Evolutionary conservation across 2,888 invertebrate species (phyloP), one percentile per base, ranked within the genome.

Genomic region (Blera fallax): DNA sequence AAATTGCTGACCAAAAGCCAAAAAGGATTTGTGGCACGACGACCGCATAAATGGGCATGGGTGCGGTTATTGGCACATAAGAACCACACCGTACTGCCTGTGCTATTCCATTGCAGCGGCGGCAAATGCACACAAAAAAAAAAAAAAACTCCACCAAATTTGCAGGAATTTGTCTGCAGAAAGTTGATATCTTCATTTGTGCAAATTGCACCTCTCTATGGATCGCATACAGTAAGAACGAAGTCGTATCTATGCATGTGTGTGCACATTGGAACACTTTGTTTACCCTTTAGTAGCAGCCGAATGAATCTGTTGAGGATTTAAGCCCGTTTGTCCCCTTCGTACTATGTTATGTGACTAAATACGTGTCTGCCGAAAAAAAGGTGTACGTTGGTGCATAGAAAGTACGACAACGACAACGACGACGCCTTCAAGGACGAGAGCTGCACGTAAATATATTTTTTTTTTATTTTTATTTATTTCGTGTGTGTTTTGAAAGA

Each of bases 141-240:
- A 58, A 48, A 54, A 77, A 79, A 70, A 74, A 52, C 34, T 58
- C 45, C 56, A 50, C 60, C 65, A 67, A 85, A 81, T 85, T 85
- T 81, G 70, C 67, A 37, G 62, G 62, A 81, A 77, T 81, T 85
- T 81, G 85, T 85, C 85, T 85, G 81, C 85, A 81, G 85, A 85
- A 80, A 85, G 76, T 85, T 85, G 85, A 81, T 85, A 81, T 85
- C 85, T 85, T 81, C 85, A 85, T 85, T 85, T 85, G 76, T 54
- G 58, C 76, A 81, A 85, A 85, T 80, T 85, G 85, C 76, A 76
- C 69, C 70, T 76, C 37, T 52, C 45, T 2, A 3, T 3, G 60
- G 67, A 34, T 18, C 1, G 43, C 24, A 27, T 29, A 21, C 18
- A 54, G 34, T 45, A 27, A 52, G 50, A 67, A 7, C 21, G 29